Evolutionary conservation across 2,113 vertebrate species (phyloP).

Genomic region (Spheniscus mendiculus): DNA sequence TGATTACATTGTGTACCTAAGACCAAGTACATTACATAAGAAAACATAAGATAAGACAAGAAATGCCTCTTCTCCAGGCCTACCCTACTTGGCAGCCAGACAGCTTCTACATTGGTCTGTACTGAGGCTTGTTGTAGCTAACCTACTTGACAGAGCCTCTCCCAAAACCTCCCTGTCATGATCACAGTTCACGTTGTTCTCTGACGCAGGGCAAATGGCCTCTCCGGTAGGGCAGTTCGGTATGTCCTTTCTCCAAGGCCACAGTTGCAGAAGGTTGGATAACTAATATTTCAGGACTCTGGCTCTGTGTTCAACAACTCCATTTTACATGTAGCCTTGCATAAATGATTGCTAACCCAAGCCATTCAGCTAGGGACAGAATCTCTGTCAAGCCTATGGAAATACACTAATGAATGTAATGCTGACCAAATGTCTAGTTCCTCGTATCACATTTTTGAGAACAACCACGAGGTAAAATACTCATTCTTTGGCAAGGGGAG

Average conservation of each 20-base stretch:
- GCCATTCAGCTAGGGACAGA: background rate
- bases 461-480: constrained; percentile 14
- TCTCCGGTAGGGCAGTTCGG: background rate
- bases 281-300: background rate
- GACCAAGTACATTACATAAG: background rate
- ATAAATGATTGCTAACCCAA: background rate
- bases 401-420: background rate
- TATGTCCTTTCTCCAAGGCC: background rate
- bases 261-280: background rate
- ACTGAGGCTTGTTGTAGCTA: background rate
- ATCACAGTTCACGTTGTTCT: background rate
- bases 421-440: constrained; percentile 15
- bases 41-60: background rate
- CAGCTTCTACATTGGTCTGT: background rate
- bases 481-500: constrained; percentile 31
- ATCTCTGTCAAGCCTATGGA: background rate
- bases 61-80: background rate
- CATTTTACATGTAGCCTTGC: background rate
- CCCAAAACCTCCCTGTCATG: background rate
- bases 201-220: background rate
- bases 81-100: background rate
- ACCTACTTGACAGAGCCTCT: background rate
- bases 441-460: background rate
- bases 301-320: background rate
- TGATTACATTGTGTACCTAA: background rate